Evolutionary conservation across 2,888 invertebrate species (phyloP).

Genomic region (Serrognathus titanus): DNA sequence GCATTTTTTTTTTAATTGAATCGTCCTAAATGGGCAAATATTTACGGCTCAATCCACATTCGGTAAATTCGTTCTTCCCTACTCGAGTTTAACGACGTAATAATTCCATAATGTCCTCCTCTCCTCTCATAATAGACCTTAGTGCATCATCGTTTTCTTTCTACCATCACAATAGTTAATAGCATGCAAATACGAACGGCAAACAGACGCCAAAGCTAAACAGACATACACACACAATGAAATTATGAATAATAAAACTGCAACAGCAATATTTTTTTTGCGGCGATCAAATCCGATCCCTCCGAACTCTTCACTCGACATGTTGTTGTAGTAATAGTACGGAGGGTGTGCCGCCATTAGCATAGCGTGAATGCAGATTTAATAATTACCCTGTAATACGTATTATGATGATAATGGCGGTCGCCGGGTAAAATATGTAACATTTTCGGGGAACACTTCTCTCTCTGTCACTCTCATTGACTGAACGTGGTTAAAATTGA

Average conservation of each 20-base stretch:
- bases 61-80: no score
- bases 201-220: conserved; percentile 4
- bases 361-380: conserved; percentile 41
- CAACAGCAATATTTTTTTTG: conserved; percentile 36
- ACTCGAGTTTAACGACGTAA: no score
- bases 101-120: no score
- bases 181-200: conserved; percentile 16
- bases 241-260: conserved; percentile 38
- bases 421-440: conserved; percentile 16
- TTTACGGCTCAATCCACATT: no score
- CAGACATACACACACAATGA: conserved; percentile 22
- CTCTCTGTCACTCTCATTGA: neutral
- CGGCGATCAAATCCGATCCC: conserved; percentile 15
- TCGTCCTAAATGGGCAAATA: no score
- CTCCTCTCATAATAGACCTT: neutral
- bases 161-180: conserved; percentile 14
- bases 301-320: conserved; percentile 15
- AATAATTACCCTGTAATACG: conserved; percentile 47
- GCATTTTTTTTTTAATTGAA: no score
- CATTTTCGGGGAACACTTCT: conserved; percentile 16
- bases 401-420: conserved; percentile 43
- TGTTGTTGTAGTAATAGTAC: neutral
- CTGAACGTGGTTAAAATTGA: conserved; percentile 28
- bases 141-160: conserved; percentile 9
- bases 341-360: conserved; percentile 36